A percentile compares a stretch with the other conserved stretches of the same genome.
These are phyloP conservation scores for Himalopsyche japonica DNA, from an alignment of 2,888 invertebrate genomes.

Conservation along the genomic window DNA sequence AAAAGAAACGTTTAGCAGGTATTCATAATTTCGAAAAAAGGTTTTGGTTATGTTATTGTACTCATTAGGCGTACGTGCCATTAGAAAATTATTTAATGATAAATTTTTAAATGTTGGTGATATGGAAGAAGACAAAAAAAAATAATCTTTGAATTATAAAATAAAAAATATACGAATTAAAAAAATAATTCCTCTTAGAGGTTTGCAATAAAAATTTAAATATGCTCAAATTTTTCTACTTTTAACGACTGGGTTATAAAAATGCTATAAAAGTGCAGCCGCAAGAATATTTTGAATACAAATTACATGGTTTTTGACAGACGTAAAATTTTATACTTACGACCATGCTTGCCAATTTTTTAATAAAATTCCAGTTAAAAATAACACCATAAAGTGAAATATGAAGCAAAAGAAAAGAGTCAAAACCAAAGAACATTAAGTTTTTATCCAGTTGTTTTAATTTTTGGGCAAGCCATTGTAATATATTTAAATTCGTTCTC, in stretches of 20 bases:
- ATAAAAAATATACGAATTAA: background rate
- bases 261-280: conserved; percentile 19
- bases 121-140: no score
- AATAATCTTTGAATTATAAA: no score
- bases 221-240: conserved; percentile 17
- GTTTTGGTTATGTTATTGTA: no score
- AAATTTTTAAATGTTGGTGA: no score
- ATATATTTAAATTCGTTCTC: no score
- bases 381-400: background rate
- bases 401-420: background rate
- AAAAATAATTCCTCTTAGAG: background rate
- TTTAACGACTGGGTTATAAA: conserved; percentile 23
- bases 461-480: no score
- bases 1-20: no score
- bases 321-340: background rate
- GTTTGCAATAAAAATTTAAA: conserved; percentile 25
- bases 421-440: background rate
- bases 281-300: conserved; percentile 11
- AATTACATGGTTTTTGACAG: conserved; percentile 7
- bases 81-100: no score
- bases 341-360: background rate
- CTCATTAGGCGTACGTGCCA: no score
- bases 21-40: no score
- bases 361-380: background rate
- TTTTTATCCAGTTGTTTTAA: no score